phyloP scores from a whole-genome alignment of 2,797 vertebrate species.

The Galaxias olidus region DNA sequence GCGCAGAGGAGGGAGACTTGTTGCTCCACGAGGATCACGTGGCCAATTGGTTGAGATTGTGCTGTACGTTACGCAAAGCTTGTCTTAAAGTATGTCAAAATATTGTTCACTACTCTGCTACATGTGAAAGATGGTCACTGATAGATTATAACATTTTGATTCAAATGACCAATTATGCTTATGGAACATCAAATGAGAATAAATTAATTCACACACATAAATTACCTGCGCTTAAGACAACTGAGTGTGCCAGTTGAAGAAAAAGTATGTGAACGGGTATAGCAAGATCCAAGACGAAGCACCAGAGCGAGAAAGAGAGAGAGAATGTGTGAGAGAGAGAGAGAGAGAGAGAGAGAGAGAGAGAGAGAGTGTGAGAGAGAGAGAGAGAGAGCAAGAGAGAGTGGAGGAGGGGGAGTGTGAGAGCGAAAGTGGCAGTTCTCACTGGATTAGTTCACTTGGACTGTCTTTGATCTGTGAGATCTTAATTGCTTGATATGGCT shows the following conservation, averaged over 20 bases:
- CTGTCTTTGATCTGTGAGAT: slow-evolving; percentile 71
- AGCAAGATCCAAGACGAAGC: too few relatives aligned
- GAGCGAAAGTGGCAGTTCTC: slow-evolving; percentile 46
- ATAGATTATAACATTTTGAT: too few relatives aligned
- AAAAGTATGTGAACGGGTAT: slow-evolving; percentile 18
- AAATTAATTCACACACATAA: too few relatives aligned
- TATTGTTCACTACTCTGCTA: too few relatives aligned
- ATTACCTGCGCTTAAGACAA: not conserved
- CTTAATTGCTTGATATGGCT: slow-evolving; percentile 71
- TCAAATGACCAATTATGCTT: too few relatives aligned
- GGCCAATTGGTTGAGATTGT: too few relatives aligned
- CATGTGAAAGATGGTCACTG: too few relatives aligned
- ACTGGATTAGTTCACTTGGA: slow-evolving; percentile 69
- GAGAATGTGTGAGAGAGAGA: slow-evolving; percentile 27
- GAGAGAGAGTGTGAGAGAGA: not conserved
- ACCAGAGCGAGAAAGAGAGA: not conserved
- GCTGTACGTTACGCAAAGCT: too few relatives aligned
- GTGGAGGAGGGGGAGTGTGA: slow-evolving; percentile 1
- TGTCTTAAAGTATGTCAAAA: too few relatives aligned
- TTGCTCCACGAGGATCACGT: too few relatives aligned
- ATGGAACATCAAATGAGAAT: not conserved
- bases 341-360: slow-evolving; percentile 35
- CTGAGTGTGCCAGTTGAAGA: slow-evolving; percentile 24
- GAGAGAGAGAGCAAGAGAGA: too few relatives aligned
- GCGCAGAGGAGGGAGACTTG: slow-evolving; percentile 27